A percentile compares a stretch with the other conserved stretches of the same genome.
Evolutionary conservation across 2,113 vertebrate species (phyloP).

Genomic region (Python bivittatus): DNA sequence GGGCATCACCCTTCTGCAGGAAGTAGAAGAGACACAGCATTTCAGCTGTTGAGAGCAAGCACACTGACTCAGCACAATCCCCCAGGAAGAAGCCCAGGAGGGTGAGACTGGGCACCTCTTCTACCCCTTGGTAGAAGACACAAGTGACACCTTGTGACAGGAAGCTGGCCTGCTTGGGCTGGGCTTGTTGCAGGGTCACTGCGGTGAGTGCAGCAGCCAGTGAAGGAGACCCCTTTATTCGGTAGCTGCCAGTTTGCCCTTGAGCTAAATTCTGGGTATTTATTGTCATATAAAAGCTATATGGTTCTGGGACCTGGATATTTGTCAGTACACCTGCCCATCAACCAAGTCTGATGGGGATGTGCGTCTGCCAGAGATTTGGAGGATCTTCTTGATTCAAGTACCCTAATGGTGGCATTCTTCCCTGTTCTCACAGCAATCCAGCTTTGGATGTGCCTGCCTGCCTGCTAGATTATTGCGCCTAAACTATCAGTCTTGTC

Average conservation of each 20-base stretch:
- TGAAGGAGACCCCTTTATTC: not conserved
- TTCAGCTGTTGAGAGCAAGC: not conserved
- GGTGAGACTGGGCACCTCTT: not conserved
- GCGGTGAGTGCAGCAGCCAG: not conserved
- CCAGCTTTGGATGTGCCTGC: too few species aligned
- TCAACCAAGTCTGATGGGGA: not conserved
- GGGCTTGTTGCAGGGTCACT: too few species aligned
- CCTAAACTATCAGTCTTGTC: not conserved
- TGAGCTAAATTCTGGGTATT: not conserved
- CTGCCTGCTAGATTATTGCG: not conserved
- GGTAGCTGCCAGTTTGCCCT: not conserved
- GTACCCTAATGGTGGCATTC: not conserved
- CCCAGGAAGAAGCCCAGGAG: not conserved
- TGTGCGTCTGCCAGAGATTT: not conserved
- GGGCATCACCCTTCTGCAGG: not conserved
- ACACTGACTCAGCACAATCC: not conserved
- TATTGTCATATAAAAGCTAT: not conserved
- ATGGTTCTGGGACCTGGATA: not conserved
- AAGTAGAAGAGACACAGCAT: not conserved
- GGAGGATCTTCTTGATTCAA: too few species aligned
- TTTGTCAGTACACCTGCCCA: not conserved
- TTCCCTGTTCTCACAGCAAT: not conserved
- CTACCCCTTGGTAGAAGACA: not conserved
- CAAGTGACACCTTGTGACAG: not conserved
- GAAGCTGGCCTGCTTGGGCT: not conserved